Percentiles rank a stretch among this genome's conserved stretches.
These are phyloP conservation scores for Lerista edwardsae DNA, from an alignment of 2,797 vertebrate species.

Conservation along the genomic window DNA sequence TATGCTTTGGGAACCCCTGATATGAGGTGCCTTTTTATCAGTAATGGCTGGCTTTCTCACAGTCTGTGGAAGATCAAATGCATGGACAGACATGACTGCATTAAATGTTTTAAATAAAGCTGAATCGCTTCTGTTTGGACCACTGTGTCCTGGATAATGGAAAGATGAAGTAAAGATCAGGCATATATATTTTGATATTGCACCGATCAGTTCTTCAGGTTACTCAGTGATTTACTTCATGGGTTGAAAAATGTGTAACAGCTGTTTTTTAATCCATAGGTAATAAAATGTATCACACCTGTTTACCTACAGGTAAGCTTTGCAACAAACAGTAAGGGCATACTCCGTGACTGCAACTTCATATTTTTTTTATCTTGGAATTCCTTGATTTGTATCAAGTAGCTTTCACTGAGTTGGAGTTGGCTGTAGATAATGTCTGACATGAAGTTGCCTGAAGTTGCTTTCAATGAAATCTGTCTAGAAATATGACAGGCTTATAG, in stretches of 20 bases:
- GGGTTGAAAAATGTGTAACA: not conserved
- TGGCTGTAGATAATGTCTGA: not conserved
- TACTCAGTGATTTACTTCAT: not conserved
- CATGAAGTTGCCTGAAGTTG: too few relatives aligned
- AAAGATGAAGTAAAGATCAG: too few relatives aligned
- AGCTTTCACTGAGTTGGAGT: not conserved
- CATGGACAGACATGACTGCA: not conserved
- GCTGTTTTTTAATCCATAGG: not conserved
- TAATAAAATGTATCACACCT: not conserved
- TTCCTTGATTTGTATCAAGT: not conserved
- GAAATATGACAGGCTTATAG: not conserved
- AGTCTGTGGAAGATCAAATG: not conserved
- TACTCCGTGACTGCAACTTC: not conserved
- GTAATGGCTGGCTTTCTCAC: not conserved
- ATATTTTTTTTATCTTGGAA: not conserved
- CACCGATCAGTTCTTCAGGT: not conserved
- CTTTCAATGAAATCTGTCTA: too few relatives aligned
- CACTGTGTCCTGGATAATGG: not conserved
- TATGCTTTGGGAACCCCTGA: too few relatives aligned
- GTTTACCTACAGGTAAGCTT: not conserved
- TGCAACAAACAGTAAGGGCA: not conserved
- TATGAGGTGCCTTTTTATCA: not conserved
- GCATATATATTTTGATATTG: not conserved
- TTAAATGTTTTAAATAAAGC: not conserved
- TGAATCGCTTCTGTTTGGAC: not conserved